Conservation (phyloP, 2,113 vertebrate genomes). For the Cottus gobio region DNA sequence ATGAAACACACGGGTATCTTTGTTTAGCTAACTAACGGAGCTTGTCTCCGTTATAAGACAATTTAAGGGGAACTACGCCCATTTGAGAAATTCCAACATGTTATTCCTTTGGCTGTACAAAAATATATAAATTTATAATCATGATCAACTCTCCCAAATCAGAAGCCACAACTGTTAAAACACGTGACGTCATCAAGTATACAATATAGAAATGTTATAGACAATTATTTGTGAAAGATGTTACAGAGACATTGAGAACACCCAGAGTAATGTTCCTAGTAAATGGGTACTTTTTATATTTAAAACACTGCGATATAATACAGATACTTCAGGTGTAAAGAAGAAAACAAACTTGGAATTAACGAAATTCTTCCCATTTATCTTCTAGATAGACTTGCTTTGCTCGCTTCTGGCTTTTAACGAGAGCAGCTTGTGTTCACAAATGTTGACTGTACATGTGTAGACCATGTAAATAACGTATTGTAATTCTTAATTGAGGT, state of each 20-base stretch:
- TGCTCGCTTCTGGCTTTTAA: neutral
- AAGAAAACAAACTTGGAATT: neutral
- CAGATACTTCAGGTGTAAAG: neutral
- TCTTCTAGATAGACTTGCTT: neutral
- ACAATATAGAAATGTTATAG: neutral
- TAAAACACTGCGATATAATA: neutral
- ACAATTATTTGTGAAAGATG: neutral
- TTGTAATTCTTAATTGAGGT: neutral
- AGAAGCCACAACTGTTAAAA: neutral
- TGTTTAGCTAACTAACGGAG: too few relatives aligned
- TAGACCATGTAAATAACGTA: neutral
- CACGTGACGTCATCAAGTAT: neutral
- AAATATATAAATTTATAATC: neutral
- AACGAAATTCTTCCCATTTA: neutral
- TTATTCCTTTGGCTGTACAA: neutral
- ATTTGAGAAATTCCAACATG: neutral
- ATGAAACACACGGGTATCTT: neutral
- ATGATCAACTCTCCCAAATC: neutral
- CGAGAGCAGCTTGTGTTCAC: neutral
- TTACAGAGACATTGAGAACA: too few relatives aligned
- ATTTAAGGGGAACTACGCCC: neutral
- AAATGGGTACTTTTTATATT: neutral
- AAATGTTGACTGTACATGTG: neutral
- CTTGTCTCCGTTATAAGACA: neutral
- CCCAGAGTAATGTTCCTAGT: neutral